Conservation (phyloP, 1,140 invertebrate species). For the Diachasma alloeum region DNA sequence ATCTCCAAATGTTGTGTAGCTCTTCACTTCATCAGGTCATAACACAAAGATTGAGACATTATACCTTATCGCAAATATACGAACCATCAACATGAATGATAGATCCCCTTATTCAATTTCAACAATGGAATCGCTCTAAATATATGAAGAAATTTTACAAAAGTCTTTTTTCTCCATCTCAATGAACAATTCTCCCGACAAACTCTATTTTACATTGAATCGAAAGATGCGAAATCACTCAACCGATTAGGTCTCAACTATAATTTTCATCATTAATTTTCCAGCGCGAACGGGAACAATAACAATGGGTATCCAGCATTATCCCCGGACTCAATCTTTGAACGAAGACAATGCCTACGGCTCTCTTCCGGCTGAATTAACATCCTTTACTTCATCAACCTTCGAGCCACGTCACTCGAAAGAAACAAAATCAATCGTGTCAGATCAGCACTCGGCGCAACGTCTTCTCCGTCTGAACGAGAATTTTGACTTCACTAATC, state of each 20-base stretch:
- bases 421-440: constrained; percentile 17
- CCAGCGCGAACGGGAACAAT: constrained; percentile 50
- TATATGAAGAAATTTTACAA: too few species aligned
- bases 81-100: too few species aligned
- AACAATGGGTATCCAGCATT: constrained; percentile 53
- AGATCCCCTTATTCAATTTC: background rate
- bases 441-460: constrained; percentile 24
- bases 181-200: too few species aligned
- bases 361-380: constrained; percentile 48
- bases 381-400: constrained; percentile 52
- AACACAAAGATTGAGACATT: background rate
- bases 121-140: background rate
- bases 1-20: background rate
- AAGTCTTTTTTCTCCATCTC: too few species aligned
- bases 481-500: constrained; percentile 38
- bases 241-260: background rate
- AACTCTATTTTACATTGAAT: background rate
- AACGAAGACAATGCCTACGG: constrained; percentile 49
- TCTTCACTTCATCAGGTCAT: background rate
- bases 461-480: constrained; percentile 28
- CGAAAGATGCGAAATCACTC: background rate
- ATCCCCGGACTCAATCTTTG: constrained; percentile 45
- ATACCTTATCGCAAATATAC: too few species aligned
- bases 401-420: constrained; percentile 46
- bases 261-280: constrained; percentile 18